Evolutionary conservation across 2,113 vertebrate species (phyloP).

Genomic region (Grallaria varia): DNA sequence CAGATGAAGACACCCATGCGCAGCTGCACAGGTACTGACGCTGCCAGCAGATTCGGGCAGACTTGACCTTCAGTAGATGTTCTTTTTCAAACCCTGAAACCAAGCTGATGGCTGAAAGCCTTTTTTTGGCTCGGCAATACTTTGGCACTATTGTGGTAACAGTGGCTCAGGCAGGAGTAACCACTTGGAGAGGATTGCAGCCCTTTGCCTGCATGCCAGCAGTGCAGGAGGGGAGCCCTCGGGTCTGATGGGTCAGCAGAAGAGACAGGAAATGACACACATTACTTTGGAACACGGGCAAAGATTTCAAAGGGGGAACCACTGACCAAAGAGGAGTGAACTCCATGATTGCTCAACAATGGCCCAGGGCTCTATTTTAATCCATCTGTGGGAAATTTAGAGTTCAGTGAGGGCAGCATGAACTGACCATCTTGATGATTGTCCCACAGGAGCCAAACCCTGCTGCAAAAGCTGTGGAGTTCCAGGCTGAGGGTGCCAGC

Average conservation of each 20-base stretch:
- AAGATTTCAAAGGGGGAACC: not conserved
- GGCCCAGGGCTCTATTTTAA: not conserved
- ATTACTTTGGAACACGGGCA: not conserved
- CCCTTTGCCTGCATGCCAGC: not conserved
- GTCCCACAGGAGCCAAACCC: not conserved
- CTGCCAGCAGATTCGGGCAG: not conserved
- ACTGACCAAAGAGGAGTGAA: not conserved
- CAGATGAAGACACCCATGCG: accelerated
- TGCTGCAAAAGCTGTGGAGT: not conserved
- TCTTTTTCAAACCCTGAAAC: not conserved
- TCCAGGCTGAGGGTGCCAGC: not conserved
- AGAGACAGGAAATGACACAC: conserved; percentile 30
- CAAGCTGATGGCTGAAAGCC: not conserved
- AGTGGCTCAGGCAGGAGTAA: not conserved
- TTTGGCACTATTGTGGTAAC: not conserved
- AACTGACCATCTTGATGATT: not conserved
- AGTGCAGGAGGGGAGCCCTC: not conserved
- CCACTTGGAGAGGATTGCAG: not conserved
- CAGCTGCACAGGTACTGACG: accelerated
- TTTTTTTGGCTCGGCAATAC: not conserved
- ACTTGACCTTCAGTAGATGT: not conserved
- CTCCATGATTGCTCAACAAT: not conserved
- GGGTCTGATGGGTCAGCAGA: not conserved
- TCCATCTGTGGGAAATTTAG: not conserved
- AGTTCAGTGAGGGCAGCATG: not conserved